Evolutionary conservation across 2,888 invertebrate species (phyloP).

Genomic region (Agapostemon virescens): DNA sequence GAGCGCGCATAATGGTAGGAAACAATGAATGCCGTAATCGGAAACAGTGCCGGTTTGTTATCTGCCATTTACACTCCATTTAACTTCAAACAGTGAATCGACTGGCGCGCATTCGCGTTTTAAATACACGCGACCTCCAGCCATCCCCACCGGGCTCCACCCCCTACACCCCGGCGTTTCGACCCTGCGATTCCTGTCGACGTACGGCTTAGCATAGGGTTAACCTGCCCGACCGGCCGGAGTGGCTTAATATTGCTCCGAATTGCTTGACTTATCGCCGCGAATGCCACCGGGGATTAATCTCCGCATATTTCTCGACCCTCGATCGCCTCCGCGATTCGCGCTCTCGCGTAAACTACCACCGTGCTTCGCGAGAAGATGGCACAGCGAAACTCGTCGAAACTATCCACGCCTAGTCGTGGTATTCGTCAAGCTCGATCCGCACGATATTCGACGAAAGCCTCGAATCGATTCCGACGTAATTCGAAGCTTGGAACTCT

Average conservation of each 20-base stretch:
- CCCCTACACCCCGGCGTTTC: slow-evolving; percentile 16
- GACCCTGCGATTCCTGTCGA: slow-evolving; percentile 16
- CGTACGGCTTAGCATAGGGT: slow-evolving; percentile 73
- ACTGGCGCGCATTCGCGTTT: slow-evolving; percentile 77
- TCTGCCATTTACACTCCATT: slow-evolving; percentile 81
- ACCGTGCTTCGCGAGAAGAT: no score
- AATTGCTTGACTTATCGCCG: slow-evolving; percentile 73
- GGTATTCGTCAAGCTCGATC: no score
- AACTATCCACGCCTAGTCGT: no score
- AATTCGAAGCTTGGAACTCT: no score
- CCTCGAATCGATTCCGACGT: no score
- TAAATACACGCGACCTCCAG: slow-evolving; percentile 77
- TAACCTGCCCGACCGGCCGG: slow-evolving; percentile 70
- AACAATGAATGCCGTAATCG: slow-evolving; percentile 81
- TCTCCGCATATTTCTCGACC: slow-evolving; percentile 40
- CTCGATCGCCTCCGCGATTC: not conserved
- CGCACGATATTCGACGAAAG: no score
- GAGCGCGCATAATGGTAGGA: slow-evolving; percentile 81
- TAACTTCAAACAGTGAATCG: slow-evolving; percentile 80
- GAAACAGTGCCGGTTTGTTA: slow-evolving; percentile 81
- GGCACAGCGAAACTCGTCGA: no score
- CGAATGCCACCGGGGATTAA: slow-evolving; percentile 31
- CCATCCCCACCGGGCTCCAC: slow-evolving; percentile 49
- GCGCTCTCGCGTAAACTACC: no score
- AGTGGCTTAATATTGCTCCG: slow-evolving; percentile 72